Conservation (phyloP, 1,140 invertebrate genomes). For the Caenorhabditis briggsae region DNA sequence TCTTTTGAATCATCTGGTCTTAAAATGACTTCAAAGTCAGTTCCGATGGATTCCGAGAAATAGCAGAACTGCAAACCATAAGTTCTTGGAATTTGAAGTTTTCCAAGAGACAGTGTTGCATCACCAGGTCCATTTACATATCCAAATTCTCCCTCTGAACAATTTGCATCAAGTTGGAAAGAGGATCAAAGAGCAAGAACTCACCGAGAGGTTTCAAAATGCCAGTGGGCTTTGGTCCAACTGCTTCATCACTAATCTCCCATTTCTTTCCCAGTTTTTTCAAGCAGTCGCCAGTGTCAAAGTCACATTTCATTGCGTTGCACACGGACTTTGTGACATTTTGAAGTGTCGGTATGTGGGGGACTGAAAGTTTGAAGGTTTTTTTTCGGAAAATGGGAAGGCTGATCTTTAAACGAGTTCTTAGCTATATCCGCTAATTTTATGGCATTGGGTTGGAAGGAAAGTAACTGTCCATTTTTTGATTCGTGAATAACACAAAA, state of each 20-base stretch:
- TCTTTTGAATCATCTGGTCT: constrained; percentile 13
- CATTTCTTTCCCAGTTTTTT: constrained; percentile 68
- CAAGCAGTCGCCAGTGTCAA: constrained; percentile 67
- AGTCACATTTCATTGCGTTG: constrained; percentile 65
- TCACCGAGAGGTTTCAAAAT: constrained; percentile 59
- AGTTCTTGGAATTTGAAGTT: constrained; percentile 64
- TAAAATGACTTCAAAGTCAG: constrained; percentile 20
- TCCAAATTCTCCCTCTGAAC: constrained; percentile 66
- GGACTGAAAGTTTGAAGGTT: constrained; percentile 60
- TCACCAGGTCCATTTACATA: constrained; percentile 68
- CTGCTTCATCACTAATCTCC: constrained; percentile 60
- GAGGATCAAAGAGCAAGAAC: neutral
- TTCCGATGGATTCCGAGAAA: constrained; percentile 49
- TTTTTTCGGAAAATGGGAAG: neutral
- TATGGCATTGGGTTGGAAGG: too few relatives aligned
- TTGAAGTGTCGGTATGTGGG: constrained; percentile 67
- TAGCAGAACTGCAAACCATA: constrained; percentile 69
- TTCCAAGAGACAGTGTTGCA: constrained; percentile 61
- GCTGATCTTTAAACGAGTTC: too few relatives aligned
- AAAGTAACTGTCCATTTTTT: too few relatives aligned
- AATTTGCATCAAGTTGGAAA: neutral
- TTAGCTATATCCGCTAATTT: too few relatives aligned
- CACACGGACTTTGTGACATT: constrained; percentile 66
- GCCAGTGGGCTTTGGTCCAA: constrained; percentile 69
- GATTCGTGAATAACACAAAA: too few relatives aligned